phyloP scores from a whole-genome alignment of 2,113 vertebrate species.

The Haemorhous mexicanus region DNA sequence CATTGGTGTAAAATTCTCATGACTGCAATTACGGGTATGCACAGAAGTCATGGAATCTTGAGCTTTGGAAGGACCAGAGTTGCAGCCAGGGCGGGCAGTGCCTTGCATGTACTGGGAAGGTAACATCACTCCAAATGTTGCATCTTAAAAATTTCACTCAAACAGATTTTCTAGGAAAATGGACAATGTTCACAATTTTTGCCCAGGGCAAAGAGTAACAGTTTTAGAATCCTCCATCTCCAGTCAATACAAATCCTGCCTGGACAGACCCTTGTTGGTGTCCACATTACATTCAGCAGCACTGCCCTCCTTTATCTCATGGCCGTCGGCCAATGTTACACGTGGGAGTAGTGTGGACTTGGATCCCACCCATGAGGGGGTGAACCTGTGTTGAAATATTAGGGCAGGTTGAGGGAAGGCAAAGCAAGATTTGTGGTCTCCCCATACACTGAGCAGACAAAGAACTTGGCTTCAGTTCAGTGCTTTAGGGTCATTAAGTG shows the following conservation, averaged over 20 bases:
- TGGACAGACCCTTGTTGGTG: background rate
- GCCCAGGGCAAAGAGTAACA: background rate
- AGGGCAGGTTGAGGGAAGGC: background rate
- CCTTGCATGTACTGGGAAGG: background rate
- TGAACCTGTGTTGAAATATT: background rate
- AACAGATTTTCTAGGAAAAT: background rate
- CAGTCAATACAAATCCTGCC: background rate
- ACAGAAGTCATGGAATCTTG: fast-evolving
- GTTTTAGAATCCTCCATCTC: background rate
- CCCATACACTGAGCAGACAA: fast-evolving
- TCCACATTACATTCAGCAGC: background rate
- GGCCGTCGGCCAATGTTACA: fast-evolving
- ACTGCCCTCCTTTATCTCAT: background rate
- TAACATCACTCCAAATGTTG: background rate
- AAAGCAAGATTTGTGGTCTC: background rate
- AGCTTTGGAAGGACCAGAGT: background rate
- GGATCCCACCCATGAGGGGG: background rate
- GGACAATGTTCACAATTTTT: background rate
- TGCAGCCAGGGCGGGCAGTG: background rate
- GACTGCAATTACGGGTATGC: background rate
- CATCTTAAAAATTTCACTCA: background rate
- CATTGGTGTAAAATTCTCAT: background rate
- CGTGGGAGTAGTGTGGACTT: background rate
- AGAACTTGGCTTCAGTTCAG: background rate
- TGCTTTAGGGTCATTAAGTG: background rate